Percentiles rank a stretch among this genome's conserved stretches.
Evolutionary conservation across 2,888 invertebrate genomes (phyloP).

Genomic region (Melipona bicolor): DNA sequence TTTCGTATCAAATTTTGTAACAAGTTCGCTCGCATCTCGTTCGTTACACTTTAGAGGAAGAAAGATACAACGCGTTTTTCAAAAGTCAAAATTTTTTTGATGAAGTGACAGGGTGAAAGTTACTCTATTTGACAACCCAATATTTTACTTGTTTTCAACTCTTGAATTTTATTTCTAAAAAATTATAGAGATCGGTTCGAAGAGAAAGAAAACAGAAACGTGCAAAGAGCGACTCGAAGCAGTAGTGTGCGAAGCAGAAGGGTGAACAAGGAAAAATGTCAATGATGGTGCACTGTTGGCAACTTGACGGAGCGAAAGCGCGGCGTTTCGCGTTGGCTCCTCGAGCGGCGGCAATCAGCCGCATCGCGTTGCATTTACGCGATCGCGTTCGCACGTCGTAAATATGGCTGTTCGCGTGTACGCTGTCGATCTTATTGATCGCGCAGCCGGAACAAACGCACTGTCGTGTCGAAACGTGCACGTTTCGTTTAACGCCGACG

Average conservation of each 20-base stretch:
- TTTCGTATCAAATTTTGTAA: no score
- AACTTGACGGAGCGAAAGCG: conserved; percentile 4
- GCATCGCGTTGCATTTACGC: conserved; percentile 1
- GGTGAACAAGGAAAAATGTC: not conserved
- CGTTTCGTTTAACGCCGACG: conserved; percentile 10
- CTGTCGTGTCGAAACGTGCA: not conserved
- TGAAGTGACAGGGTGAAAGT: no score
- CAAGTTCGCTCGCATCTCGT: no score
- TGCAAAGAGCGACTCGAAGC: not conserved
- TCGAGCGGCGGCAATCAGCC: not conserved
- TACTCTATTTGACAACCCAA: no score
- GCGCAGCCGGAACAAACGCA: conserved; percentile 15
- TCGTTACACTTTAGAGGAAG: no score
- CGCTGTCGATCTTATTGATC: conserved; percentile 48
- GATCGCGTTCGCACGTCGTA: conserved; percentile 33
- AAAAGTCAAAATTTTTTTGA: no score
- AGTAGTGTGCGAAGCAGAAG: not conserved
- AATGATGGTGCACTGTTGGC: not conserved
- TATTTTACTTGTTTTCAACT: no score
- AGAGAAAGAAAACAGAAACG: no score
- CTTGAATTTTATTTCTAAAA: no score
- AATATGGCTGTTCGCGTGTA: conserved; percentile 35
- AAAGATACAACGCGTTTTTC: no score
- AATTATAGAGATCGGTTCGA: no score
- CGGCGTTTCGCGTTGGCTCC: not conserved